phyloP scores from a whole-genome alignment of 2,113 vertebrate genomes.

The Collichthys lucidus region DNA sequence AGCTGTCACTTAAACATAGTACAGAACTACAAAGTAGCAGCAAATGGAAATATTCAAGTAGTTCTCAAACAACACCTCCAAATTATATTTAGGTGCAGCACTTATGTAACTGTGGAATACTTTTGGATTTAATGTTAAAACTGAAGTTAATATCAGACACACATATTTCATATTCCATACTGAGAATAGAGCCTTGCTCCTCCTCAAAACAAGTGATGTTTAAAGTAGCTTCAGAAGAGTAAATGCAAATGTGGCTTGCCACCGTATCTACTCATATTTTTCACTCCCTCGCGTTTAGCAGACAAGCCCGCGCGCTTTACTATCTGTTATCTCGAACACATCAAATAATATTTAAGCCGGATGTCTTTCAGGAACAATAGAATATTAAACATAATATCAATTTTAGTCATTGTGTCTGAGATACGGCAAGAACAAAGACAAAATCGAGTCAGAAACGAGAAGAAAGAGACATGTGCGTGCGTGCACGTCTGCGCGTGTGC shows the following conservation, averaged over 20 bases:
- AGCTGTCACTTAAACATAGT: background rate
- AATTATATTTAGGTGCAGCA: background rate
- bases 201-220: constrained; percentile 6
- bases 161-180: background rate
- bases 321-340: constrained; percentile 18
- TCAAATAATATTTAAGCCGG: constrained; percentile 33
- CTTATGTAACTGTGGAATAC: background rate
- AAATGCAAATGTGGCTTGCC: constrained; percentile 24
- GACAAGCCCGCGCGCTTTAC: constrained; percentile 2
- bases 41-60: background rate
- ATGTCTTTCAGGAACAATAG: constrained; percentile 15
- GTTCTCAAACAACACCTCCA: background rate
- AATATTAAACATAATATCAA: background rate
- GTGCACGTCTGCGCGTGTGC: background rate
- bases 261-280: constrained; percentile 8
- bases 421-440: constrained; percentile 15
- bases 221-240: constrained; percentile 27
- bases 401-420: constrained; percentile 5
- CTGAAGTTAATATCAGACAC: background rate
- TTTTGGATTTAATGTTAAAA: constrained; percentile 3
- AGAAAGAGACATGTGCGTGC: background rate
- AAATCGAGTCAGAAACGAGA: background rate
- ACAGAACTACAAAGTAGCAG: background rate
- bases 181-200: background rate
- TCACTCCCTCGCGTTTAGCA: constrained; percentile 14